A percentile compares a stretch with the other conserved stretches of the same genome.
phyloP scores from a whole-genome alignment of 2,888 invertebrate genomes.

The Lapara coniferarum region DNA sequence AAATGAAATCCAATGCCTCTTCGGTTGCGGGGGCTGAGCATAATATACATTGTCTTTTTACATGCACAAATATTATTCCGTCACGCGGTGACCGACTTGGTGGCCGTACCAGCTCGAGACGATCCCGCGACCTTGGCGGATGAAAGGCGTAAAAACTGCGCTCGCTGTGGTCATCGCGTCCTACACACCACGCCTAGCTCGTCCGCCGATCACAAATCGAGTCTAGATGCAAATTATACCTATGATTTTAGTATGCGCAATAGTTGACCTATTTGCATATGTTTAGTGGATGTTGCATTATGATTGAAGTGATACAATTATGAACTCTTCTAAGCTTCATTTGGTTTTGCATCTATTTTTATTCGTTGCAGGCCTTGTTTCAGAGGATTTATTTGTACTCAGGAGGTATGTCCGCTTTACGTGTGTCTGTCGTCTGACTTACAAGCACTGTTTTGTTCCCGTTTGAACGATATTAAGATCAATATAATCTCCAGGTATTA shows the following conservation, averaged over 20 bases:
- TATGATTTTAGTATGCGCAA: background rate
- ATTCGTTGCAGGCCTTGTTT: no score
- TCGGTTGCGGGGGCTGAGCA: no score
- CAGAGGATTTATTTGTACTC: no score
- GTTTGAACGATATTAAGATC: no score
- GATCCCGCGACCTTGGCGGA: conserved; percentile 3
- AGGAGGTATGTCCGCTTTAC: no score
- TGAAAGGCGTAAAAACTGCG: conserved; percentile 14
- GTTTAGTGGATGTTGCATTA: background rate
- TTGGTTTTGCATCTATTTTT: no score
- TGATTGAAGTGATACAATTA: background rate
- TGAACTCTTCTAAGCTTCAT: no score
- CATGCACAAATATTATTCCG: background rate
- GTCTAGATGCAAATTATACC: conserved; percentile 3
- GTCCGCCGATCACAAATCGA: background rate
- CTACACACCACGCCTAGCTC: background rate
- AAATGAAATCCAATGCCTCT: no score
- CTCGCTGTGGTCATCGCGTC: conserved; percentile 15
- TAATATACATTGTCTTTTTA: background rate
- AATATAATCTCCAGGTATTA: no score
- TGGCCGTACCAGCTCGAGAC: background rate
- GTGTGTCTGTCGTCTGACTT: no score
- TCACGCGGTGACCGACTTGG: background rate
- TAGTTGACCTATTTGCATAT: background rate
- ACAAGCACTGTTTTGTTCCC: no score